Evolutionary conservation across 2,888 invertebrate genomes (phyloP).

Genomic region (Cacoxenus indagator): DNA sequence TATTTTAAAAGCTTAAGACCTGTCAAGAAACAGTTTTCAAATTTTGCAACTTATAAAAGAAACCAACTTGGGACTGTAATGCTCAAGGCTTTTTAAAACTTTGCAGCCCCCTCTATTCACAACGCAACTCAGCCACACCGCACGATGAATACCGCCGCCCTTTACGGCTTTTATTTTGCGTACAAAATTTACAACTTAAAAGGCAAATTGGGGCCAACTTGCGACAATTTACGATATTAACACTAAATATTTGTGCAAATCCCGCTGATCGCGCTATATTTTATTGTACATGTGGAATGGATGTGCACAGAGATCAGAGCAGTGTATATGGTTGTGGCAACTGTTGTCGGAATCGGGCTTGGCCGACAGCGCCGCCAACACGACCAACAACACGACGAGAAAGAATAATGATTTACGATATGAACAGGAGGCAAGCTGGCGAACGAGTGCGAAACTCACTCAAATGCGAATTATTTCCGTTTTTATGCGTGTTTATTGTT

Average conservation of each 20-base stretch:
- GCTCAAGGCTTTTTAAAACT: too few relatives aligned
- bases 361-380: constrained; percentile 1
- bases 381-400: background rate
- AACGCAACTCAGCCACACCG: background rate
- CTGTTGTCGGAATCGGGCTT: background rate
- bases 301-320: background rate
- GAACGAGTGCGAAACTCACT: background rate
- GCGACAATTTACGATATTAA: constrained; percentile 66
- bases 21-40: too few relatives aligned
- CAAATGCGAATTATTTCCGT: constrained; percentile 49
- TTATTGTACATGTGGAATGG: background rate
- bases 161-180: constrained; percentile 34
- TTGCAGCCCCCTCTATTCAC: background rate
- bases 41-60: too few relatives aligned
- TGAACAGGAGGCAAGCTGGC: background rate
- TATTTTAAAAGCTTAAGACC: too few relatives aligned
- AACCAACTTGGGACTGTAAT: too few relatives aligned
- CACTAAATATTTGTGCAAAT: constrained; percentile 64
- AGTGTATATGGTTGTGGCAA: background rate
- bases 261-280: constrained; percentile 5
- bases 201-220: constrained; percentile 67
- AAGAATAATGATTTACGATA: constrained; percentile 15
- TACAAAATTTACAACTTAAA: constrained; percentile 58
- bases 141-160: constrained; percentile 10
- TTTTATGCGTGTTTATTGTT: constrained; percentile 59